phyloP scores from a whole-genome alignment of 2,797 vertebrate genomes.

The Enteromius paludinosus region DNA sequence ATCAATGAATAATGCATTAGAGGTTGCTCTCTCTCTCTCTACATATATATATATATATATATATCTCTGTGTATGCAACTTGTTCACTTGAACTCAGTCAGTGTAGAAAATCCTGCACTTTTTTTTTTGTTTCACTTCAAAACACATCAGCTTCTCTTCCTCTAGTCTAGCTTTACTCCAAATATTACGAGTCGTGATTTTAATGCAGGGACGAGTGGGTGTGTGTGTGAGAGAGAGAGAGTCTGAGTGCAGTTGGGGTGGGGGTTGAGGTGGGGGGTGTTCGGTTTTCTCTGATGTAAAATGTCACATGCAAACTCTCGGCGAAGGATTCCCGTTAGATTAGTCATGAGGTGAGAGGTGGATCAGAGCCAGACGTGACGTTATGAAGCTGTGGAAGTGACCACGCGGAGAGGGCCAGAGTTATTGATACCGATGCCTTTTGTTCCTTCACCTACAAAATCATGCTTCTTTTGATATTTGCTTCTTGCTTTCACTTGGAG shows the following conservation, averaged over 20 bases:
- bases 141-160: conserved; percentile 18
- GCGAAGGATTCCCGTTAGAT: conserved; percentile 61
- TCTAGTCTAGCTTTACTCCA: conserved; percentile 23
- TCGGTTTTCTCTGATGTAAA: conserved; percentile 55
- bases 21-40: too few species aligned
- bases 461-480: conserved; percentile 43
- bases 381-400: conserved; percentile 62
- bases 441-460: conserved; percentile 18
- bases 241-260: conserved; percentile 7
- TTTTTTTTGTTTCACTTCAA: conserved; percentile 32
- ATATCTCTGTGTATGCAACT: not conserved
- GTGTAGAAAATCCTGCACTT: conserved; percentile 19
- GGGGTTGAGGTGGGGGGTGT: conserved; percentile 29
- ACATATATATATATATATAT: not conserved
- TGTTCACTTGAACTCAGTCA: not conserved
- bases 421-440: conserved; percentile 38
- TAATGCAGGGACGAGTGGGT: conserved; percentile 24
- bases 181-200: conserved; percentile 45
- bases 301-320: conserved; percentile 49
- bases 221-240: conserved; percentile 51
- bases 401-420: conserved; percentile 43
- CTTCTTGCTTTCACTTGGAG: conserved; percentile 33
- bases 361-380: conserved; percentile 56
- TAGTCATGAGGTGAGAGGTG: conserved; percentile 56
- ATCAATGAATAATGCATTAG: not conserved